Evolutionary conservation across 2,113 vertebrate genomes (phyloP), one percentile per base, ranked within the genome.

Genomic region (Anolis carolinensis): DNA sequence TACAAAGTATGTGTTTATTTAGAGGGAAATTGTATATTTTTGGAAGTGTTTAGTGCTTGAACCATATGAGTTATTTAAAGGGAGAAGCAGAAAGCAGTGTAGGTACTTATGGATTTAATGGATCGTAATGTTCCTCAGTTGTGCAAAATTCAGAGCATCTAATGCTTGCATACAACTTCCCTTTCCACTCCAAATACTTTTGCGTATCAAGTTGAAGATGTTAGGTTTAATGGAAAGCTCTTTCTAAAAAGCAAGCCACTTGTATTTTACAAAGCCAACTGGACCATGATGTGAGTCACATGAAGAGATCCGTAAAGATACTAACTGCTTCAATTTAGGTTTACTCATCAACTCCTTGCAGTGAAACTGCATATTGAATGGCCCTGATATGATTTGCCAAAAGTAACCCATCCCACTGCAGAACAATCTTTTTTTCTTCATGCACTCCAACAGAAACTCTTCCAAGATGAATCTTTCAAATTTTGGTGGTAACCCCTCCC

Each of bases 271-370:
- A 7, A 30, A 32, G 1, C 36, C 65, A 7, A 62, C 74, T 84
- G 39, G n/a, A 79, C 70, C 50, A 84, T 27, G 87, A 73, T 21
- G 25, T 23, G 9, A 13, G 4, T 67, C 23, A n/a, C 0, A 0
- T 1, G 4, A 89, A 86, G 71, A 86, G 80, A 86, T 83, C 1
- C 52, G 75, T 72, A 36, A 84, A 70, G 30, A 44, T 25, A 30
- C 7, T n/a, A 20, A 0, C 39, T 86, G 4, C 81, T 81, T 80
- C 6, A 75, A 9, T 25, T 23, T 32, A n/a, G 3, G 23, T 52
- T 86, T 34, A 84, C 70, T 0, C 34, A 68, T n/a, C 39, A 20
- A 36, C 71, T 23, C 39, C 18, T 85, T 83, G 20, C 0, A 59
- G 3, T 78, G n/a, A 23, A 44, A 50, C 5, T 16, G 14, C 74